Percentiles rank a stretch among this genome's conserved stretches.
Conservation (phyloP, 2,797 vertebrate genomes). For the Rhinoraja longicauda region DNA sequence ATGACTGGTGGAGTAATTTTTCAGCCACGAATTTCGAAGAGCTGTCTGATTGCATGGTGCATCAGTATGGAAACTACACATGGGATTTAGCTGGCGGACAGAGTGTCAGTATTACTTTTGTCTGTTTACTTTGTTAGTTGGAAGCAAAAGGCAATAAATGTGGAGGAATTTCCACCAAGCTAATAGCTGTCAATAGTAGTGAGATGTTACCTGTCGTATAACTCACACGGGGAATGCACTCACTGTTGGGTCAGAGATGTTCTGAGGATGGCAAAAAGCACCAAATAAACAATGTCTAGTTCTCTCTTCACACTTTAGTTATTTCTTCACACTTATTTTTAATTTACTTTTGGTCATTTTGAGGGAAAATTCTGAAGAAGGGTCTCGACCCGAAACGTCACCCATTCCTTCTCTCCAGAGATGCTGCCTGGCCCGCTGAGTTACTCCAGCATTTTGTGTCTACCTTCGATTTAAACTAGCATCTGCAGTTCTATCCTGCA, state of each 20-base stretch:
- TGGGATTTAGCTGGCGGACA: constrained; percentile 86
- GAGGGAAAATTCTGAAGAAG: neutral
- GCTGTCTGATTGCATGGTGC: constrained; percentile 85
- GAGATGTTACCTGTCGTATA: neutral
- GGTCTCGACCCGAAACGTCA: no score
- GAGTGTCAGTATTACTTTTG: constrained; percentile 64
- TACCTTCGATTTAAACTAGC: no score
- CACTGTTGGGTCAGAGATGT: neutral
- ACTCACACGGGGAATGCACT: neutral
- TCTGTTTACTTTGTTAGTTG: neutral
- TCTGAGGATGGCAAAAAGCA: neutral
- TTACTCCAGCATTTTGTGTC: no score
- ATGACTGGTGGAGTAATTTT: constrained; percentile 96
- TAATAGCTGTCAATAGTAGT: neutral
- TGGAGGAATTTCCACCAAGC: neutral
- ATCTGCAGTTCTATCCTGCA: no score
- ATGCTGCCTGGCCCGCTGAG: no score
- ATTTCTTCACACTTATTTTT: neutral
- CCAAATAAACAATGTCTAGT: neutral
- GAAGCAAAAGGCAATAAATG: neutral
- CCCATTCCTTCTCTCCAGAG: no score
- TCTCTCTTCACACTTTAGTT: no score
- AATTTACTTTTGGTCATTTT: neutral
- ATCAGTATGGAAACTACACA: constrained; percentile 83
- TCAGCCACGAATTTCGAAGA: constrained; percentile 82